Evolutionary conservation across 1,140 invertebrate genomes (phyloP).

Genomic region (Bombus terrestris): DNA sequence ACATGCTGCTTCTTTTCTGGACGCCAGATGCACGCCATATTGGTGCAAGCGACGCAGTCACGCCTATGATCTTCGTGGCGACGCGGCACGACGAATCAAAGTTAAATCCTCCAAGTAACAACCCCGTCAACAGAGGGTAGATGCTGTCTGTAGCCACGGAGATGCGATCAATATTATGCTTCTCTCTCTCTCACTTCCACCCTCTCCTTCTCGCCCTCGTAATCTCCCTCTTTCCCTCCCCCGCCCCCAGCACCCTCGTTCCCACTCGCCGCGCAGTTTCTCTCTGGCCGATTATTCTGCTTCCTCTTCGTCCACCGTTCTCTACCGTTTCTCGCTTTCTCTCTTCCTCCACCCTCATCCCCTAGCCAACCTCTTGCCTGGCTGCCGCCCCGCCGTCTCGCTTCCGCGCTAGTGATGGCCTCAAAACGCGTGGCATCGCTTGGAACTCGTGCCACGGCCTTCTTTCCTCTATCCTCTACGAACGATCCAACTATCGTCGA

Average conservation of each 20-base stretch:
- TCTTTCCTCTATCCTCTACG: too few relatives aligned
- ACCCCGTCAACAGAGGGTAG: conserved; percentile 81
- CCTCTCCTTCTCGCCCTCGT: conserved; percentile 49
- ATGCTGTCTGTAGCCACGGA: conserved; percentile 81
- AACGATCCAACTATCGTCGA: too few relatives aligned
- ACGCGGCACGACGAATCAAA: conserved; percentile 73
- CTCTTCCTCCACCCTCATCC: conserved; percentile 32
- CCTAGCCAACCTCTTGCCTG: neutral
- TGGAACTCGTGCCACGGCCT: too few relatives aligned
- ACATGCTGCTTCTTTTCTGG: too few relatives aligned
- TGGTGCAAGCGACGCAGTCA: conserved; percentile 47
- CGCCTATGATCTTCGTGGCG: conserved; percentile 64
- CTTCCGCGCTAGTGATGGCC: conserved; percentile 32
- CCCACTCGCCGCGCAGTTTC: conserved; percentile 54
- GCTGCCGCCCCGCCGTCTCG: conserved; percentile 3
- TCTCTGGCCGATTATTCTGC: conserved; percentile 57
- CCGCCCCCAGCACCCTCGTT: conserved; percentile 34
- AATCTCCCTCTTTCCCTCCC: conserved; percentile 43
- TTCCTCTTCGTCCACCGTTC: conserved; percentile 37
- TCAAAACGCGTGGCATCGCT: neutral
- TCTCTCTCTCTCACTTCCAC: conserved; percentile 62
- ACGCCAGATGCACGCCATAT: conserved; percentile 3
- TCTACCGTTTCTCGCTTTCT: conserved; percentile 20
- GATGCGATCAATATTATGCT: conserved; percentile 82
- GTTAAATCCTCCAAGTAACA: conserved; percentile 80